phyloP scores from a whole-genome alignment of 2,797 vertebrate species.

The Chrysocyon brachyurus region DNA sequence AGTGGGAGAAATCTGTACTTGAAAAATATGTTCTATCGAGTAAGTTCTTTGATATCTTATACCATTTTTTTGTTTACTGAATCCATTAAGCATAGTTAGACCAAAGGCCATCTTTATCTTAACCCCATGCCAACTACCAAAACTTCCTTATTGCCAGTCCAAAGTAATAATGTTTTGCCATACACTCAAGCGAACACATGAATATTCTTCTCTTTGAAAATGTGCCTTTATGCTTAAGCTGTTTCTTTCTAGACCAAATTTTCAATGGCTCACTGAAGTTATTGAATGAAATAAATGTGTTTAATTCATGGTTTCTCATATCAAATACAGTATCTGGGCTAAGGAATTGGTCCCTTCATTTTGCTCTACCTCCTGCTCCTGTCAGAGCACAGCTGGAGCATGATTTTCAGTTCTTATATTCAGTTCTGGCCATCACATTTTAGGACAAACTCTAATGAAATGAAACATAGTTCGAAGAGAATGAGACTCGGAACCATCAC shows the following conservation, averaged over 20 bases:
- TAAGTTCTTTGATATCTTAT: slow-evolving; percentile 15
- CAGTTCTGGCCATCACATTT: not conserved
- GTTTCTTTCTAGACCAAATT: not conserved
- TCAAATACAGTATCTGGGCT: not conserved
- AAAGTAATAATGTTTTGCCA: not conserved
- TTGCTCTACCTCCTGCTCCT: not conserved
- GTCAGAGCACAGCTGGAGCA: not conserved
- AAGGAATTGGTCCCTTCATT: not conserved
- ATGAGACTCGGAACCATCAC: not conserved
- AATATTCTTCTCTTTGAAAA: not conserved
- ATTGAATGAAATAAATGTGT: not conserved
- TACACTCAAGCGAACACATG: not conserved
- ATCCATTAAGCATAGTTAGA: not conserved
- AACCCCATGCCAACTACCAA: not conserved
- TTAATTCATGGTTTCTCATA: not conserved
- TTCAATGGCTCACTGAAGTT: not conserved
- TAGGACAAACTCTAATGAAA: slow-evolving; percentile 15
- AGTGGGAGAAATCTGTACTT: not conserved
- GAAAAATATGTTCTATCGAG: slow-evolving; percentile 3
- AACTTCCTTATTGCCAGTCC: not conserved
- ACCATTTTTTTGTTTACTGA: slow-evolving; percentile 30
- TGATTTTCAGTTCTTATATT: not conserved
- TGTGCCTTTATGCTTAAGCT: not conserved
- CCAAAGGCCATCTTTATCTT: slow-evolving; percentile 16
- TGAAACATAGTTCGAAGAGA: not conserved